Evolutionary conservation across 2,113 vertebrate species (phyloP).

Genomic region (Diadophis punctatus): DNA sequence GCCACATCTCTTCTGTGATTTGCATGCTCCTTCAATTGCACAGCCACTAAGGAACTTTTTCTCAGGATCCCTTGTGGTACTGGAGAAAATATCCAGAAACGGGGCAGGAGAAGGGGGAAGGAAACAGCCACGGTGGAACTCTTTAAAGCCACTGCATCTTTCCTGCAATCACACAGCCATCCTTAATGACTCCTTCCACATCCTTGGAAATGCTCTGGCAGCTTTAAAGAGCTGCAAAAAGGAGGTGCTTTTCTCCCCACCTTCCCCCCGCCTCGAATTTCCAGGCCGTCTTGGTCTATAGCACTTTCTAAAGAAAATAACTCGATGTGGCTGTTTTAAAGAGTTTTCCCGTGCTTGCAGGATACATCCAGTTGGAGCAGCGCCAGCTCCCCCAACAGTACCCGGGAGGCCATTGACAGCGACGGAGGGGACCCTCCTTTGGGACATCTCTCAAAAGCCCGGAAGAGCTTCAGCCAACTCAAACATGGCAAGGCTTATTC

Average conservation of each 20-base stretch:
- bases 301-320: neutral
- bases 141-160: neutral
- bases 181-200: neutral
- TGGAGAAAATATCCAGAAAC: neutral
- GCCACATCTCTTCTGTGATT: neutral
- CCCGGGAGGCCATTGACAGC: constrained; percentile 90
- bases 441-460: constrained; percentile 72
- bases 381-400: constrained; percentile 95
- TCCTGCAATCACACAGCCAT: neutral
- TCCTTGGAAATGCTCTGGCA: neutral
- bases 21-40: neutral
- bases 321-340: neutral
- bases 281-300: neutral
- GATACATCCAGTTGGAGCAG: constrained; percentile 83
- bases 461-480: constrained; percentile 74
- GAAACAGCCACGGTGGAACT: neutral
- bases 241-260: neutral
- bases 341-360: constrained; percentile 55
- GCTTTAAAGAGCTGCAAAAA: neutral
- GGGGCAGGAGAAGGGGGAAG: neutral
- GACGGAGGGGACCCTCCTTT: constrained; percentile 85
- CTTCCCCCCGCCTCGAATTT: too few species aligned
- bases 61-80: neutral
- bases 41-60: neutral
- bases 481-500: constrained; percentile 55